Evolutionary conservation across 2,113 vertebrate genomes (phyloP).

Genomic region (Mola mola): DNA sequence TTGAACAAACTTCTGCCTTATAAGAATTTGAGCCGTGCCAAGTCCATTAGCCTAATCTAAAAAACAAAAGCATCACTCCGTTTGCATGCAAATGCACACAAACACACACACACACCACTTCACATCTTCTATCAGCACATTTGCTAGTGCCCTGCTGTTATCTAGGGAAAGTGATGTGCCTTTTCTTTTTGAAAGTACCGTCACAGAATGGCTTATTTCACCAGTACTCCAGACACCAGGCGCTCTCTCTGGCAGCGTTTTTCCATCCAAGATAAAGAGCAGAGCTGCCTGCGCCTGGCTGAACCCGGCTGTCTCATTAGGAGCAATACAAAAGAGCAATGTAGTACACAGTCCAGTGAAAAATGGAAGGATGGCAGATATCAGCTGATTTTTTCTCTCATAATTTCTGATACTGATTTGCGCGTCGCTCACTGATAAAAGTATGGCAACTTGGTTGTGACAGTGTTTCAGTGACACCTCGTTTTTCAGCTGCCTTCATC

Average conservation of each 20-base stretch:
- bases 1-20: slow-evolving; percentile 56
- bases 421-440: background rate
- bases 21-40: slow-evolving; percentile 60
- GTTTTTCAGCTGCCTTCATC: slow-evolving; percentile 41
- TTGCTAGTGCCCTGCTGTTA: slow-evolving; percentile 63
- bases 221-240: slow-evolving; percentile 67
- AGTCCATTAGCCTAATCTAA: slow-evolving; percentile 76
- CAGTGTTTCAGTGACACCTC: slow-evolving; percentile 14
- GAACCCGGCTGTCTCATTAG: slow-evolving; percentile 62
- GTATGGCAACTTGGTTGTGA: slow-evolving; percentile 17
- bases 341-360: slow-evolving; percentile 24
- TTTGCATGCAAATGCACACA: slow-evolving; percentile 24
- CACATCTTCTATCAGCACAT: slow-evolving; percentile 69
- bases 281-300: slow-evolving; percentile 41
- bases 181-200: slow-evolving; percentile 72
- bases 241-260: slow-evolving; percentile 62
- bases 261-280: slow-evolving; percentile 70
- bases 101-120: slow-evolving; percentile 17
- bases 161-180: slow-evolving; percentile 68
- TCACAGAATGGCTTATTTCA: slow-evolving; percentile 76
- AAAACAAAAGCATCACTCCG: slow-evolving; percentile 69
- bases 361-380: slow-evolving; percentile 22
- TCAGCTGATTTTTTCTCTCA: background rate
- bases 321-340: slow-evolving; percentile 42
- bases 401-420: background rate